These are phyloP conservation scores for Argynnis bischoffii DNA, from an alignment of 2,888 invertebrate species.

Conservation along the genomic window DNA sequence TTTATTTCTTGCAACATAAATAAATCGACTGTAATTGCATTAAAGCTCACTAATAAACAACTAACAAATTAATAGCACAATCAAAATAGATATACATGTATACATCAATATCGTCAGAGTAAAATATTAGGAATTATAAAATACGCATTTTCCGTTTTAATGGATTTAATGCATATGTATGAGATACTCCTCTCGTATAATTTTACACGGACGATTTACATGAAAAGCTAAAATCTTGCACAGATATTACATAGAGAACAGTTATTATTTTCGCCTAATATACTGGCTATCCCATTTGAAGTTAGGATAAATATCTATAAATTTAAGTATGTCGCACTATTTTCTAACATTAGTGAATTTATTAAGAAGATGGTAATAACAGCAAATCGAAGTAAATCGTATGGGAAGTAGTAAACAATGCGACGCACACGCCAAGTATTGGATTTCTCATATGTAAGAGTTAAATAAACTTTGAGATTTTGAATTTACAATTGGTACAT, in stretches of 20 bases:
- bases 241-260: neutral
- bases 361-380: too few species aligned
- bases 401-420: too few species aligned
- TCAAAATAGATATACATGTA: too few species aligned
- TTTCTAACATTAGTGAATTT: too few species aligned
- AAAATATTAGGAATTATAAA: neutral
- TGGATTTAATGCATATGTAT: neutral
- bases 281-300: neutral
- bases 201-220: slow-evolving; percentile 7
- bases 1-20: neutral
- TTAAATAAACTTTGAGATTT: too few species aligned
- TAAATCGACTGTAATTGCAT: neutral
- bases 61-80: slow-evolving; percentile 3
- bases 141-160: too few species aligned
- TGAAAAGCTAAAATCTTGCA: neutral
- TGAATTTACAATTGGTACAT: too few species aligned
- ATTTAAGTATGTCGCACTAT: neutral
- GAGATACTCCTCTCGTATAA: neutral
- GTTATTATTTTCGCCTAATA: neutral
- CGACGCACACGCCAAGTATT: too few species aligned
- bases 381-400: too few species aligned
- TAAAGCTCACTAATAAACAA: slow-evolving; percentile 4
- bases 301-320: neutral
- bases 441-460: too few species aligned
- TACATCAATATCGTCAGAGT: neutral